Evolutionary conservation across 2,888 invertebrate genomes (phyloP), one percentile per base, ranked within the genome.

Genomic region (Terebella lapidaria): DNA sequence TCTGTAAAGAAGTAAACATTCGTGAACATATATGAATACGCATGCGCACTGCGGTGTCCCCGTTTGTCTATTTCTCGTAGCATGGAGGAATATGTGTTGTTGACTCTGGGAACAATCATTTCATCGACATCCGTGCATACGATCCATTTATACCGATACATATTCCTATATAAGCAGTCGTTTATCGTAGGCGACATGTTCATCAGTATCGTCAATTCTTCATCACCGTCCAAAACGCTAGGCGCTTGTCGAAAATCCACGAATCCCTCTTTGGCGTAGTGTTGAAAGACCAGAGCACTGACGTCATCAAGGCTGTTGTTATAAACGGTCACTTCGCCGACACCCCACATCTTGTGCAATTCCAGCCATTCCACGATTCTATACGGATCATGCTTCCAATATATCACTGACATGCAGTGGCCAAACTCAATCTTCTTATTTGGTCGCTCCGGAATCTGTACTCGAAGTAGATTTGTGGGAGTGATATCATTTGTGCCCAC

Each of bases 1-100:
- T 65, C 61, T 3, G 26, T 47, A 53, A 65, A 65, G 52, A 61
- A 65, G 54, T 65, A 65, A n/a, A 57, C 61, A 30, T 65, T 65
- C 10, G 47, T 47, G 47, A 65, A 65, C 47, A 54, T 53, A 49
- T 54, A 65, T n/a, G 63, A 65, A n/a, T 15, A 4, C 42, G 27
- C 30, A 15, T 55, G 52, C 0, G 28, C 10, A 5, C 10, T 3
- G 25, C 3, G 51, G 25, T 27, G 3, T 0, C n/a, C 3, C 3
- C 24, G n/a, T 4, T 2, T 28, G 3, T 49, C 30, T 2, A 64
- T 53, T 2, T 52, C 62, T 1, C 25, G n/a, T 3, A 64, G 5
- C 57, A 64, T 52, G 4, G 22, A 29, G 2, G 42, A 4, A 55
- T 64, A 64, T 27, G 42, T 62, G 1, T 20, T 26, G 45, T 62